Conservation (phyloP, 2,113 vertebrate species). For the Gavia stellata region DNA sequence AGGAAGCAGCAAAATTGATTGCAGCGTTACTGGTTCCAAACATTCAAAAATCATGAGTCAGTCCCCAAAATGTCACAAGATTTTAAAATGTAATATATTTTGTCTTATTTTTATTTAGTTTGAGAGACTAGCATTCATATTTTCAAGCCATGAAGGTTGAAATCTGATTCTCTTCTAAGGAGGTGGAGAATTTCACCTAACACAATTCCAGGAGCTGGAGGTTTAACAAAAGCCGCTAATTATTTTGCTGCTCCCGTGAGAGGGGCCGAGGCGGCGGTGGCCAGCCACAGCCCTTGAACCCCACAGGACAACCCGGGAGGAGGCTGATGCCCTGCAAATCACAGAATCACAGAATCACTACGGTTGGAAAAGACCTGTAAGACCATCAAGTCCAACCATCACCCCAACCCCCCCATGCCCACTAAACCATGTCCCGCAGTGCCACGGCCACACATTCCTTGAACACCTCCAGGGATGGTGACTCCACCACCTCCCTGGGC, state of each 20-base stretch:
- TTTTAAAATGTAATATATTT: not conserved
- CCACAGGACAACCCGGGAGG: accelerated
- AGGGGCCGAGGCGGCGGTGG: accelerated
- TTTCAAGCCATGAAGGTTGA: not conserved
- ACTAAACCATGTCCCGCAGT: no score
- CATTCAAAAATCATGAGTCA: not conserved
- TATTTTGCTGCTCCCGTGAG: not conserved
- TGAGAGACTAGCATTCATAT: accelerated
- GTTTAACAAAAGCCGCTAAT: not conserved
- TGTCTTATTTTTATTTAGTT: not conserved
- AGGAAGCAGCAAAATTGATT: not conserved
- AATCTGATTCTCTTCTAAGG: not conserved
- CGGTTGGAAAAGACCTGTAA: no score
- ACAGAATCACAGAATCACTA: no score
- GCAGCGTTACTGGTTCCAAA: not conserved
- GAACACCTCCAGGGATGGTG: no score
- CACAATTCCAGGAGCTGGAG: not conserved
- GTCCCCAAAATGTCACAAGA: not conserved
- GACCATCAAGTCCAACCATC: no score
- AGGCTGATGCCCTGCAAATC: not conserved
- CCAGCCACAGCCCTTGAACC: not conserved
- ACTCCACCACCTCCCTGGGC: no score
- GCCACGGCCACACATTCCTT: no score
- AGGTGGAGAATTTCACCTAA: not conserved
- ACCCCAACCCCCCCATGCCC: no score